A percentile compares a stretch with the other conserved stretches of the same genome.
These are phyloP conservation scores for Catocala nupta DNA, from an alignment of 2,888 invertebrate genomes.

Conservation along the genomic window DNA sequence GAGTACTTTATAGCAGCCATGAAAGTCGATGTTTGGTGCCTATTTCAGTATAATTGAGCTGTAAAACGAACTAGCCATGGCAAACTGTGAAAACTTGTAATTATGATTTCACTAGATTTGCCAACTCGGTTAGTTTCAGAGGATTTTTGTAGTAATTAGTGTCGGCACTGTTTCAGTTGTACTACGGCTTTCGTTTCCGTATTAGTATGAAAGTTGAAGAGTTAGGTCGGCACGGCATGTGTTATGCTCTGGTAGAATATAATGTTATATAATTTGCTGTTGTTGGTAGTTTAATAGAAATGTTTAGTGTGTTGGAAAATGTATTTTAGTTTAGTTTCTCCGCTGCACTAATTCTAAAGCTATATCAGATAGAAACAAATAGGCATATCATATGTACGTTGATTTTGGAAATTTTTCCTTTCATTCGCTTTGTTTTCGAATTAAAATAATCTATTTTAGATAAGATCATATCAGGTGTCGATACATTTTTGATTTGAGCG, in stretches of 20 bases:
- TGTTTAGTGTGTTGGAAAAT: too few relatives aligned
- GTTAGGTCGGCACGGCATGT: not conserved
- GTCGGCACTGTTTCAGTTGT: not conserved
- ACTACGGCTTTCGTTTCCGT: not conserved
- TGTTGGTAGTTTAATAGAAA: too few relatives aligned
- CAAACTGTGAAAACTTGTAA: conserved; percentile 40
- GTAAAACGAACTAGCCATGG: conserved; percentile 44
- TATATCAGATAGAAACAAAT: too few relatives aligned
- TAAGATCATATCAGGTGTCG: too few relatives aligned
- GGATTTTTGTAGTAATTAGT: conserved; percentile 14
- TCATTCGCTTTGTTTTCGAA: too few relatives aligned
- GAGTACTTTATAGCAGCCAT: conserved; percentile 30
- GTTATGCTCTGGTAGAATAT: not conserved
- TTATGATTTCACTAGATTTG: conserved; percentile 38
- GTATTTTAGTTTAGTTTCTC: too few relatives aligned
- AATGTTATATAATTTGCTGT: too few relatives aligned
- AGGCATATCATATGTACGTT: too few relatives aligned
- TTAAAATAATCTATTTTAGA: too few relatives aligned
- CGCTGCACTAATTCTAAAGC: too few relatives aligned
- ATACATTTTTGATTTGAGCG: too few relatives aligned
- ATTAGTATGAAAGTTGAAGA: conserved; percentile 2
- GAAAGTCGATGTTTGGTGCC: conserved; percentile 37
- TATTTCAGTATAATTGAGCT: conserved; percentile 40
- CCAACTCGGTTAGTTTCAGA: conserved; percentile 6
- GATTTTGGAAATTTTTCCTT: too few relatives aligned